A percentile compares a stretch with the other conserved stretches of the same genome.
Evolutionary conservation across 2,888 invertebrate genomes (phyloP).

Genomic region (Heteropelma amictum): DNA sequence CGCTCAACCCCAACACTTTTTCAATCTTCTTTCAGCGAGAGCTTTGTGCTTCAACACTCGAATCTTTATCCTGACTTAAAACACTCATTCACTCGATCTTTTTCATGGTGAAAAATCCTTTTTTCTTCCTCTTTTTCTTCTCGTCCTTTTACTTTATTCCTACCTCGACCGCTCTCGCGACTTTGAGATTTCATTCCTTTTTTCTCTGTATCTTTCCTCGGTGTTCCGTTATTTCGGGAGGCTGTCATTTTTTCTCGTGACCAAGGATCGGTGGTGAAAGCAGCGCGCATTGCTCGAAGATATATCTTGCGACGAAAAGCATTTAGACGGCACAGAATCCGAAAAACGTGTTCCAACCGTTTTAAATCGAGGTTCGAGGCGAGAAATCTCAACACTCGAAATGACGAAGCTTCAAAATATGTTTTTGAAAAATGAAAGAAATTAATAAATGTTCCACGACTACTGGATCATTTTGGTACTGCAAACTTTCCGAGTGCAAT

Average conservation of each 20-base stretch:
- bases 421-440: too few species aligned
- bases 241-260: background rate
- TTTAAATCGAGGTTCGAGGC: too few species aligned
- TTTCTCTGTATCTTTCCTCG: background rate
- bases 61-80: slow-evolving; percentile 37
- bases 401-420: too few species aligned
- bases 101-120: slow-evolving; percentile 1
- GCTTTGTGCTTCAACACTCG: background rate
- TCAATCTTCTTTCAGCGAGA: background rate
- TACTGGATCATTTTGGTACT: too few species aligned
- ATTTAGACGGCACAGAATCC: too few species aligned
- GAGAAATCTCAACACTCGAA: too few species aligned
- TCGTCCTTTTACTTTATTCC: background rate
- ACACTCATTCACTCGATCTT: background rate
- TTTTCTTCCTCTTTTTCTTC: background rate
- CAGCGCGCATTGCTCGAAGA: slow-evolving; percentile 15
- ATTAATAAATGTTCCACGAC: too few species aligned
- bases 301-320: slow-evolving; percentile 32
- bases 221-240: background rate
- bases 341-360: too few species aligned
- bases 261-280: slow-evolving; percentile 17
- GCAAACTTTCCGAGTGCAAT: too few species aligned
- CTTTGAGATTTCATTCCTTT: background rate
- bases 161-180: background rate
- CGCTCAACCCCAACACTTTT: background rate